Conservation (phyloP, 2,797 vertebrate genomes). For the Sebastes nivosus region DNA sequence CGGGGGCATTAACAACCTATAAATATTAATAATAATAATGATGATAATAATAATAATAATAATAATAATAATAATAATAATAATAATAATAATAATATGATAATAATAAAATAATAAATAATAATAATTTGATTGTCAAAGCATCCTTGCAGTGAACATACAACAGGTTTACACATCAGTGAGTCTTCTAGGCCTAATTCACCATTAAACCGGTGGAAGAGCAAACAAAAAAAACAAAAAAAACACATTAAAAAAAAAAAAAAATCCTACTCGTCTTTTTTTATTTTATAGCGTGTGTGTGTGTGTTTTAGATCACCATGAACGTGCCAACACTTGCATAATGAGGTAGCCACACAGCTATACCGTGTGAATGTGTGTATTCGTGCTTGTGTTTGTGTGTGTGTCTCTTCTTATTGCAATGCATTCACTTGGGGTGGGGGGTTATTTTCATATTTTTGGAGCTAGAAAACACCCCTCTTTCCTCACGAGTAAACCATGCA, state of each 20-base stretch:
- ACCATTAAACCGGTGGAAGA: conserved; percentile 55
- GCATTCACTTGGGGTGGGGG: conserved; percentile 64
- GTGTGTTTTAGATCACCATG: conserved; percentile 64
- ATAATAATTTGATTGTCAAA: conserved; percentile 90
- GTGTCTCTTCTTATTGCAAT: conserved; percentile 81
- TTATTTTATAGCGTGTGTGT: neutral
- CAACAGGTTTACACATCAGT: conserved; percentile 73
- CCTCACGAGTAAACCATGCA: conserved; percentile 75
- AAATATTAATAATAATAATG: conserved; percentile 26
- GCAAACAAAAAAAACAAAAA: conserved; percentile 29
- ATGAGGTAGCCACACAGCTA: conserved; percentile 91
- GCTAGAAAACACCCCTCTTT: conserved; percentile 35
- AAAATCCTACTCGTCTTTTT: conserved; percentile 17
- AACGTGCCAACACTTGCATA: conserved; percentile 81
- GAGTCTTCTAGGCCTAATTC: conserved; percentile 72
- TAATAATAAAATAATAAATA: conserved; percentile 19
- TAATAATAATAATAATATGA: neutral
- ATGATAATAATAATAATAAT: neutral
- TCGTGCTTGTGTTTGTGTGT: conserved; percentile 54
- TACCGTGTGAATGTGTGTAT: conserved; percentile 66
- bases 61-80: neutral
- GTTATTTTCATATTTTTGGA: conserved; percentile 34
- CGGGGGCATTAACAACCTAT: conserved; percentile 53
- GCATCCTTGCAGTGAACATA: conserved; percentile 86
- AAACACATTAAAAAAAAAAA: conserved; percentile 24